Evolutionary conservation across 2,888 invertebrate genomes (phyloP), one percentile per base, ranked within the genome.

Genomic region (Anthrax anthrax): DNA sequence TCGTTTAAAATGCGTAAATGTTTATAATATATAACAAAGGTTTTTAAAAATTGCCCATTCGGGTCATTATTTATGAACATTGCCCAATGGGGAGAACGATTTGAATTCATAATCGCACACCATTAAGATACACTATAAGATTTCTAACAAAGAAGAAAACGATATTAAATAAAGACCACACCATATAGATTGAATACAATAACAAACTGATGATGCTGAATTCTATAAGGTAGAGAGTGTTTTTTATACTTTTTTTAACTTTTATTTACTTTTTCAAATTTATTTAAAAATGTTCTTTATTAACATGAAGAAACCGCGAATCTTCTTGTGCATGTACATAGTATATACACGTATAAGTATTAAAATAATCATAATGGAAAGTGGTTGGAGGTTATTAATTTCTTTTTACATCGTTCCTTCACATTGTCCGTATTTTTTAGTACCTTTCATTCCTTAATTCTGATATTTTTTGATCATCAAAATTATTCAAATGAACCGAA

Each of bases 31-130:
- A 23, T 12, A 32, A 32, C 3, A 32, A 32, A 40, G 43, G 42
- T 38, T 43, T 47, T 41, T 42, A 42, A 47, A 44, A 47, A 44
- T 36, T 23, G 47, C 42, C 44, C 47, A 47, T 49, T 49, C 39
- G 39, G 17, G 44, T 44, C 9, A 32, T 47, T 44, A 12, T 44
- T 44, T 49, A 47, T 47, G 39, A 37, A 39, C 47, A 44, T 47
- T 49, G 44, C 44, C 47, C 47, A 49, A 49, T 49, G 39, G 49
- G 47, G 44, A 44, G 41, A 50, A 45, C 50, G 47, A 49, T 47
- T 47, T 50, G 50, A 50, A 50, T 50, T 45, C 50, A 45, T 47
- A 50, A 50, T 50, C 45, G 43, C 37, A 23, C 17, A 12, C 46
- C 37, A 37, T 46, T 41, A 46, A 46, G 46, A 46, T 42, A 46